These are phyloP conservation scores for Andrena fulva DNA, from an alignment of 2,888 invertebrate species.

Conservation along the genomic window DNA sequence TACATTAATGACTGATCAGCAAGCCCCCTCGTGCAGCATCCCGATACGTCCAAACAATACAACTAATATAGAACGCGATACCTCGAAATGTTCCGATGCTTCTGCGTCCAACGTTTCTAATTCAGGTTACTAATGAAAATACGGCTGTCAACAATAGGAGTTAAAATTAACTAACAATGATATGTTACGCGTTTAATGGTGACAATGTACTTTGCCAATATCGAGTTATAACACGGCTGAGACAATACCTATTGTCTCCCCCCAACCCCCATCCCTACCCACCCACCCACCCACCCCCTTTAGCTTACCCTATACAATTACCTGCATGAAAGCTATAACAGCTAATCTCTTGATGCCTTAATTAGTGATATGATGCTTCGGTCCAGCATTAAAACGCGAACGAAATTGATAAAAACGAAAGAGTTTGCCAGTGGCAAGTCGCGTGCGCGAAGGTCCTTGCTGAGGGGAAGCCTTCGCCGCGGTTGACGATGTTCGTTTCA, in stretches of 20 bases:
- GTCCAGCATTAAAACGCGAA: slow-evolving; percentile 81
- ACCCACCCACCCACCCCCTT: slow-evolving; percentile 7
- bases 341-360: slow-evolving; percentile 74
- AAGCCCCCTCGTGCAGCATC: slow-evolving; percentile 8
- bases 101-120: slow-evolving; percentile 2
- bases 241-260: slow-evolving; percentile 9
- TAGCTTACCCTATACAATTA: slow-evolving; percentile 62
- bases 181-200: slow-evolving; percentile 27
- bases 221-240: slow-evolving; percentile 30
- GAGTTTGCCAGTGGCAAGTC: slow-evolving; percentile 64
- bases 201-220: slow-evolving; percentile 56
- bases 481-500: slow-evolving; percentile 17
- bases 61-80: slow-evolving; percentile 13
- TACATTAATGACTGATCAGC: slow-evolving; percentile 21
- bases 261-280: slow-evolving; percentile 12
- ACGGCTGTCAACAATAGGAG: slow-evolving; percentile 19
- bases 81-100: background rate
- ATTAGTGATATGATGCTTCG: slow-evolving; percentile 83
- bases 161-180: slow-evolving; percentile 39
- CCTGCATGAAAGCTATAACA: slow-evolving; percentile 78
- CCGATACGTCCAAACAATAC: slow-evolving; percentile 2
- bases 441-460: slow-evolving; percentile 75
- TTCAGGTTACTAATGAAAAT: slow-evolving; percentile 23
- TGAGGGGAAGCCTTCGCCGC: slow-evolving; percentile 72
- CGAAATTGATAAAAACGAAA: slow-evolving; percentile 70